Base-by-base conservation (phyloP, 1,140 invertebrate genomes). In the Agrilus planipennis region DNA sequence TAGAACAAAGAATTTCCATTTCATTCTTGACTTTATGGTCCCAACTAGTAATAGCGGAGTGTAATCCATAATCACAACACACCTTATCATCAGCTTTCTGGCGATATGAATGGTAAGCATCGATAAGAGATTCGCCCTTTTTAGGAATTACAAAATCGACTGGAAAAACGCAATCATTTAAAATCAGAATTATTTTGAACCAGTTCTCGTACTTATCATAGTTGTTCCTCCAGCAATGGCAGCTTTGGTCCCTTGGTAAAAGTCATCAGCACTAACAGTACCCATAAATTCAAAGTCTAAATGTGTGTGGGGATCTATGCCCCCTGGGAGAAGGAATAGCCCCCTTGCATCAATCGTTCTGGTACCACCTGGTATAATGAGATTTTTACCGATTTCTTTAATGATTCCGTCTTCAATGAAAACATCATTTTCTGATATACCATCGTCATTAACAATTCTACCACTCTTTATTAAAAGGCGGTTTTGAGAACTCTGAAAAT, bases 51-150 rank as follows among this genome's bases (percentile, higher is more conserved):
- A 99, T 76, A 20, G 76, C 86, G 1, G 96, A 79, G 64, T 99
- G 95, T 9, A 99, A 69, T 1, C 67, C 79, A 65, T 98, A 99
- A 70, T 99, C 96, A 67, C 95, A 99, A 62, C 93, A 97, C 0
- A 96, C 93, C 71, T 96, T 95, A 34, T 77, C 77, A 61, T 99
- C 94, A 14, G 95, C 95, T 63, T 79, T 86, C 34, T 75, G 64
- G 38, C 92, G 73, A 77, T 89, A 98, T 57, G 85, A 81, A 40
- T 90, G 77, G 62, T 93, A 98, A 2, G 89, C 87, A 46, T 97
- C 89, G 0, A 98, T 50, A 6, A 96, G 67, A 2, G 86, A 88
- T 54, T 91, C 81, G 5, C 79, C 80, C 57, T 81, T 82, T 52
- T 80, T 71, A 2, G 89, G 84, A 34, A 92, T 65, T 10, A 82